phyloP scores from a whole-genome alignment of 2,797 vertebrate genomes.

The Triplophysa bombifrons region DNA sequence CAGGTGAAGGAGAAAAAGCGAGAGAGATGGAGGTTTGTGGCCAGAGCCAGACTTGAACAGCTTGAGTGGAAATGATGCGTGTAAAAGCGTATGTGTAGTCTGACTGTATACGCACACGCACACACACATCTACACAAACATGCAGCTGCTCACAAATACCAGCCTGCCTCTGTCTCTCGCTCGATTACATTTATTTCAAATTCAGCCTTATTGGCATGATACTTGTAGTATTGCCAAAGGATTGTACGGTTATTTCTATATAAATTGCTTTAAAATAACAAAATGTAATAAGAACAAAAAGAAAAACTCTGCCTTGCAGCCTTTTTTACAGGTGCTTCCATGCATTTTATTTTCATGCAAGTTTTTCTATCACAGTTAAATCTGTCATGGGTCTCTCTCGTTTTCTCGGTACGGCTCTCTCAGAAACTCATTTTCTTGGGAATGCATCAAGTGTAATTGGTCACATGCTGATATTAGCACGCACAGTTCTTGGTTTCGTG shows the following conservation, averaged over 20 bases:
- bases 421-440: background rate
- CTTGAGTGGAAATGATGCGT: conserved; percentile 52
- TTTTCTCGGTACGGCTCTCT: background rate
- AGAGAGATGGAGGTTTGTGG: conserved; percentile 32
- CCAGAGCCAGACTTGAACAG: conserved; percentile 53
- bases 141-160: conserved; percentile 32
- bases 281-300: background rate
- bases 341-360: background rate
- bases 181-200: background rate
- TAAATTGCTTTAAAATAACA: background rate
- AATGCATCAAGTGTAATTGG: background rate
- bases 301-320: background rate
- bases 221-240: background rate
- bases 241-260: background rate
- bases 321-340: background rate
- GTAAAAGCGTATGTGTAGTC: conserved; percentile 39
- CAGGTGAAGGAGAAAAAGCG: conserved; percentile 26
- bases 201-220: background rate
- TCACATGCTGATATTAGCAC: conserved; percentile 5
- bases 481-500: background rate
- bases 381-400: background rate
- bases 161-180: conserved; percentile 29
- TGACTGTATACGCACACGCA: conserved; percentile 19
- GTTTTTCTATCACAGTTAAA: background rate
- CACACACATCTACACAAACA: conserved; percentile 5